phyloP scores from a whole-genome alignment of 1,140 invertebrate genomes.

The Eubasilissa regina region DNA sequence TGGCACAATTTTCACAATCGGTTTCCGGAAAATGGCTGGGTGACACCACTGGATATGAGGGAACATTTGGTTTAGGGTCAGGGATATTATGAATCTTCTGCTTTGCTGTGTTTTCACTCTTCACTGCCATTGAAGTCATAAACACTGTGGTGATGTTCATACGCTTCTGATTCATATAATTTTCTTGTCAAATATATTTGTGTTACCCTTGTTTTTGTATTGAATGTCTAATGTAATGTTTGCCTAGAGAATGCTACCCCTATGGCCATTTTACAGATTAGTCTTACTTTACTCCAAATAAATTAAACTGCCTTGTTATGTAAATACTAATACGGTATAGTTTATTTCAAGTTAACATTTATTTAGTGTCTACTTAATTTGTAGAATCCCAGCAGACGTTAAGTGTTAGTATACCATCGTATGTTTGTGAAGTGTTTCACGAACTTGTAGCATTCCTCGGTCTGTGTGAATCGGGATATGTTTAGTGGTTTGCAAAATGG shows the following conservation, averaged over 20 bases:
- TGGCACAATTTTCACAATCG: no score
- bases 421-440: neutral
- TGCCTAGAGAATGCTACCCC: constrained; percentile 38
- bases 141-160: constrained; percentile 8
- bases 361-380: neutral
- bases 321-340: no score
- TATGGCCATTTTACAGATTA: constrained; percentile 22
- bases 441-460: constrained; percentile 30
- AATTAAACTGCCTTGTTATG: constrained; percentile 6
- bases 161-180: constrained; percentile 17
- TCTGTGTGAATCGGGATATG: constrained; percentile 57
- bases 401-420: constrained; percentile 1
- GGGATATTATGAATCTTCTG: constrained; percentile 3
- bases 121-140: constrained; percentile 28
- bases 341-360: no score
- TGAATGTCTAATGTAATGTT: constrained; percentile 32
- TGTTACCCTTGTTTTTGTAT: constrained; percentile 8
- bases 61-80: no score
- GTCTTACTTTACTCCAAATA: neutral
- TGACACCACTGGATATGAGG: no score
- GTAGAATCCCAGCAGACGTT: neutral
- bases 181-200: constrained; percentile 14
- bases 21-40: no score
- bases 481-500: constrained; percentile 51
- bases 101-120: constrained; percentile 21